These are phyloP conservation scores for Pseudomyrmex gracilis DNA, from an alignment of 1,140 invertebrate genomes.

Conservation along the genomic window DNA sequence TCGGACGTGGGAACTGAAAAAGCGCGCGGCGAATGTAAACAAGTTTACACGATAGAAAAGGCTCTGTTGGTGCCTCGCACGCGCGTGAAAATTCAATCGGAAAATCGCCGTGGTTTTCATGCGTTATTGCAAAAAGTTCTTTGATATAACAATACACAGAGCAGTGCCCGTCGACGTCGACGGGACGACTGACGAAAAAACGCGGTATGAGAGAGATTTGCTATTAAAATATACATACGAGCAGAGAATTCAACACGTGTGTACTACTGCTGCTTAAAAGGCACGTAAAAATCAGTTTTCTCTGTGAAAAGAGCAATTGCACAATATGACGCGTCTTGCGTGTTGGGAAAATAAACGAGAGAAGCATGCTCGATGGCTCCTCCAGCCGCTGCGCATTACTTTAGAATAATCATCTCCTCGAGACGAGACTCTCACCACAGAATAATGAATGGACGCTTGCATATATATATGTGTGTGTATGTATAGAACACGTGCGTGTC, in stretches of 20 bases:
- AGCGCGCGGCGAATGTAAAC: constrained; percentile 34
- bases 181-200: constrained; percentile 59
- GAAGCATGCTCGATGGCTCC: constrained; percentile 28
- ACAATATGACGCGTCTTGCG: constrained; percentile 60
- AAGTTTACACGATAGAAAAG: constrained; percentile 11
- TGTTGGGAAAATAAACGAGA: constrained; percentile 62
- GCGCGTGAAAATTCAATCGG: not conserved
- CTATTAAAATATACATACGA: constrained; percentile 67
- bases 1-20: not conserved
- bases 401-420: constrained; percentile 58
- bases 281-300: constrained; percentile 74
- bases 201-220: constrained; percentile 54
- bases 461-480: constrained; percentile 64
- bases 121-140: constrained; percentile 16
- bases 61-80: constrained; percentile 17
- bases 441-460: constrained; percentile 73
- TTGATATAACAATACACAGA: constrained; percentile 8
- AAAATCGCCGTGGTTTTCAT: no score
- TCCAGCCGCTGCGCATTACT: constrained; percentile 65
- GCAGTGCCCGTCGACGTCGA: not conserved
- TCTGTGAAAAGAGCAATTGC: constrained; percentile 72
- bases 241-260: constrained; percentile 68
- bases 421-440: constrained; percentile 65
- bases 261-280: constrained; percentile 68
- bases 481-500: constrained; percentile 60